Evolutionary conservation across 2,888 invertebrate genomes (phyloP), one percentile per base, ranked within the genome.

Genomic region (Drosophila pseudotakahashii): DNA sequence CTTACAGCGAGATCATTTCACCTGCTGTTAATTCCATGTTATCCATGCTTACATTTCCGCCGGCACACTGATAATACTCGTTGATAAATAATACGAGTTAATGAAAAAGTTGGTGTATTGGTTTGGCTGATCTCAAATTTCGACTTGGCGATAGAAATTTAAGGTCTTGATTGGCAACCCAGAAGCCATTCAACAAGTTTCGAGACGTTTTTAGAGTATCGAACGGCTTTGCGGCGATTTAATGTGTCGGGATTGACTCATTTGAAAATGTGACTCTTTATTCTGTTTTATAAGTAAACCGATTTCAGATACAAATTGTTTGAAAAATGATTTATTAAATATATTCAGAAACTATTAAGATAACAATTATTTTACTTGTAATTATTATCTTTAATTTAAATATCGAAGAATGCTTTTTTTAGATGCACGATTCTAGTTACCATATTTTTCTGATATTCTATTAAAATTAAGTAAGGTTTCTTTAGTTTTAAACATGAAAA

Each of bases 131-230:
- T 68, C 47, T 45, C 32, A 34, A 59, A 68, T 45, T 26, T 57
- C 50, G 42, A 54, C 52, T 77, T 82, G 67, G 61, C 59, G 54
- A 79, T 75, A 79, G 58, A 81, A 72, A 48, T 72, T 72, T 48
- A 57, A 62, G 52, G 64, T 71, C 63, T 71, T 71, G 73, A 57
- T 57, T 71, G 72, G 73, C 73, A 63, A 62, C 70, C 72, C 51
- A 67, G 51, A 61, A 55, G 51, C 54, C 67, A 78, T 67, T 72
- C 57, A 57, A 73, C 78, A 58, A 63, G 66, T 76, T 84, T 76
- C 2, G 23, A 51, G 66, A 73, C 78, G 64, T 41, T 62, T 66
- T 73, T 62, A 39, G 53, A 58, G 53, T 52, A 52, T 36, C 16
- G 4, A 53, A 50, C 41, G 11, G 37, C 53, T 39, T 39, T 64